phyloP scores from a whole-genome alignment of 2,888 invertebrate species.

The Thera britannica region DNA sequence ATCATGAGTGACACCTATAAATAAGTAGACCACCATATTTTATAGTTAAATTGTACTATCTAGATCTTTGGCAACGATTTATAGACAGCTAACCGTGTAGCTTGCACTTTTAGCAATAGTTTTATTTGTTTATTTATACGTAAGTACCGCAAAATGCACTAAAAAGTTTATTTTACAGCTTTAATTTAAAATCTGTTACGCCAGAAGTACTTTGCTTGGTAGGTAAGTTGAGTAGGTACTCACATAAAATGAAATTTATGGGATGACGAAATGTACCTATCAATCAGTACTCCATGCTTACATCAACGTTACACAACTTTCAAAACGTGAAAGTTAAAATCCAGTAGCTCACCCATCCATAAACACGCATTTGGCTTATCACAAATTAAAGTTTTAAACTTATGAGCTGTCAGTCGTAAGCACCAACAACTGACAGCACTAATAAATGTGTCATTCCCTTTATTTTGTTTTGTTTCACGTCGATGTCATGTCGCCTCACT shows the following conservation, averaged over 20 bases:
- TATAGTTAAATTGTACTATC: no score
- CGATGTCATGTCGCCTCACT: conserved; percentile 79
- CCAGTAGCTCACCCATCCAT: conserved; percentile 70
- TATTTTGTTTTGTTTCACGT: conserved; percentile 65
- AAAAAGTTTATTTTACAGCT: no score
- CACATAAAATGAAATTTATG: background rate
- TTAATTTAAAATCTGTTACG: background rate
- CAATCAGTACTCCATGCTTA: conserved; percentile 25
- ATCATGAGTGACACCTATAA: no score
- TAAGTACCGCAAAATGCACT: no score
- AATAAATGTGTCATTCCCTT: conserved; percentile 81
- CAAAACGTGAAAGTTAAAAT: conserved; percentile 72
- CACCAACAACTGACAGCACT: conserved; percentile 69
- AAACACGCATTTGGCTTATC: conserved; percentile 76
- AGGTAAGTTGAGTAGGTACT: background rate
- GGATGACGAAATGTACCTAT: conserved; percentile 1
- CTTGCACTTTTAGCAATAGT: no score
- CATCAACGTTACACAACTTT: conserved; percentile 33
- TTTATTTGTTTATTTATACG: no score
- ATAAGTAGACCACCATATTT: no score
- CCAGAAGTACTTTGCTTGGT: background rate
- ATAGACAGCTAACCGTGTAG: no score
- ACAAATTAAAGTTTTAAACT: conserved; percentile 77
- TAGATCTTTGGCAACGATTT: no score
- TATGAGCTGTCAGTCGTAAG: conserved; percentile 77